Base-by-base conservation (phyloP, 2,113 vertebrate species). In the Dolichotis patagonum region DNA sequence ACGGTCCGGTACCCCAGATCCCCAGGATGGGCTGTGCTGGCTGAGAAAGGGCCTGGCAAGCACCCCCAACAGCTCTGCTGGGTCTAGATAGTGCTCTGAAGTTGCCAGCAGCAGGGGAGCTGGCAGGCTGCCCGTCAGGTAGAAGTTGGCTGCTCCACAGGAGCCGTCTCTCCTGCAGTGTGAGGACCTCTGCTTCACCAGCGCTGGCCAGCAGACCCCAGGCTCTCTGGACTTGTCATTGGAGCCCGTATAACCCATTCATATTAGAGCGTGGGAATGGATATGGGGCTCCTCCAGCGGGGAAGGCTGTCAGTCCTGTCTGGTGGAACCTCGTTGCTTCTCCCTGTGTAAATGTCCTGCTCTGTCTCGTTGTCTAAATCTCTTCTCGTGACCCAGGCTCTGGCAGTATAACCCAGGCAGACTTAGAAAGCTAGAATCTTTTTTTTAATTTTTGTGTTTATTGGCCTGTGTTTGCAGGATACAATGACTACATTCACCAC, bases 311-410 rank as follows among this genome's bases (percentile, higher is more conserved):
- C 65, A 92, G 54, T 1, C 1, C n/a, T 52, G 9, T 9, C 13
- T 58, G 85, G 56, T 54, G 22, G 41, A 82, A 81, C 28, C 30
- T 28, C 43, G 7, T 62, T 38, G 3, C 16, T 65, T 94, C 35
- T 88, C 5, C 88, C 3, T 73, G 2, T 81, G 28, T 7, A 81
- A 83, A 93, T 65, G 83, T 13, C 19, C 19, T 38, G 7, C 78
- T 91, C 22, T 62, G 3, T 78, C 30, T 60, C 28, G 12, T 85
- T 93, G 93, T 96, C 78, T 65, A 78, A 89, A 73, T 91, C 30
- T 94, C 28, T 71, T 43, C 20, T 49, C 14, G 8, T 38, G 30
- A n/a, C 4, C 24, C 9, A 41, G 6, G 16, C 35, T 71, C 26
- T 49, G 56, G 7, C 17, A n/a, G 38, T 9, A 1, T 26, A 14